Evolutionary conservation across 2,797 vertebrate species (phyloP), one percentile per base, ranked within the genome.

Genomic region (Leucoraja ocellata): DNA sequence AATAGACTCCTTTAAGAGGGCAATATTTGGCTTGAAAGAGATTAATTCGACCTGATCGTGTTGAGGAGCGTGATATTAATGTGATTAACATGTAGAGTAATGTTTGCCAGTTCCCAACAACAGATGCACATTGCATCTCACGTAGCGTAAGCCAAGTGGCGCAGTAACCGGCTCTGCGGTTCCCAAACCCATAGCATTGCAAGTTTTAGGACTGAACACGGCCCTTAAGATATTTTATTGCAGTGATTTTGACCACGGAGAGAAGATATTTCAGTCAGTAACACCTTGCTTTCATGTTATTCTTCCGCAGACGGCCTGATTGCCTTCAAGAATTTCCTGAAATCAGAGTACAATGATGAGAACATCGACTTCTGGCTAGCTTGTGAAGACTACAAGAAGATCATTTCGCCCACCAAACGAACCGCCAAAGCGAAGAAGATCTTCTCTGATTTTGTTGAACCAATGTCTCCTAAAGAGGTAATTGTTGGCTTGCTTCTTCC

Each of bases 331-430:
- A 96, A 97, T 93, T 99, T 99, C 95, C 95, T 99, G 94, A 97
- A 98, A 93, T 98, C 98, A 0, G 99, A 99, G 94, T 99, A 98
- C 95, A 99, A 98, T 1, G 98, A 99, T 94, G 99, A 99, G 96
- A 99, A 99, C 95, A 97, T 99, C 0, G 98, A 98, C 14, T 99
- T 99, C 96, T 99, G 99, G 97, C 95, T 98, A 94, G 98, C 98
- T 68, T 99, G 98, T 90, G 98, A 99, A 94, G 98, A 99, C 94
- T 99, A 98, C 96, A 98, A 97, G 94, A 97, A 94, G 94, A 98
- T 96, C 1, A 99, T 98, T 94, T 97, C 96, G 3, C 94, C 95
- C 7, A 95, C 97, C 94, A 98, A 98, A 94, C 95, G 98, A 25
- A 95, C 96, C 4, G 95, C 95, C 0, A 99, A 98, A 96, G 99